These are phyloP conservation scores for Eupeodes latifasciatus DNA, from an alignment of 2,888 invertebrate species.

Conservation along the genomic window DNA sequence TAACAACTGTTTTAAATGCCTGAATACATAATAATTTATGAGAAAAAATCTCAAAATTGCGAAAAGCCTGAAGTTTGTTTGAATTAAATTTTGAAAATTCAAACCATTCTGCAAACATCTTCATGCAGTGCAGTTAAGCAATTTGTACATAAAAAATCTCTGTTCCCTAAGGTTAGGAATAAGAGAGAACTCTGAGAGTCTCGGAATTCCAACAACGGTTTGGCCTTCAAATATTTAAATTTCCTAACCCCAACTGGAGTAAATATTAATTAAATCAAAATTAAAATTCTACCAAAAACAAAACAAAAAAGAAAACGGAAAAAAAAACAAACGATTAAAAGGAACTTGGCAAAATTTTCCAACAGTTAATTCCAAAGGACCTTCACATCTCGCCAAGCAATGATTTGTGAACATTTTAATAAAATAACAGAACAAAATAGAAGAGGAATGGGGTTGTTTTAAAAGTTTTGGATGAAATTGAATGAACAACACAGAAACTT, in stretches of 20 bases:
- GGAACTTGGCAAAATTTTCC: neutral
- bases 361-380: constrained; percentile 11
- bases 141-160: neutral
- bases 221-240: constrained; percentile 30
- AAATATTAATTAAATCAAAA: constrained; percentile 38
- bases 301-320: neutral
- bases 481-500: constrained; percentile 15
- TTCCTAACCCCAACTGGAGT: constrained; percentile 11
- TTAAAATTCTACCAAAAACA: constrained; percentile 10
- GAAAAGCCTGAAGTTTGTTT: neutral
- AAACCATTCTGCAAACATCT: neutral
- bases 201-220: neutral
- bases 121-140: neutral
- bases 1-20: neutral
- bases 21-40: neutral
- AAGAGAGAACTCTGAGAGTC: neutral
- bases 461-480: constrained; percentile 1
- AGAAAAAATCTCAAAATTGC: neutral
- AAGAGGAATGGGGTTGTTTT: neutral
- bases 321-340: neutral
- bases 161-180: neutral
- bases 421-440: neutral
- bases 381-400: neutral
- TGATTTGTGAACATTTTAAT: neutral
- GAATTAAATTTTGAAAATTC: constrained; percentile 6